These are phyloP conservation scores for Timema cristinae DNA, from an alignment of 2,888 invertebrate genomes.

Conservation along the genomic window DNA sequence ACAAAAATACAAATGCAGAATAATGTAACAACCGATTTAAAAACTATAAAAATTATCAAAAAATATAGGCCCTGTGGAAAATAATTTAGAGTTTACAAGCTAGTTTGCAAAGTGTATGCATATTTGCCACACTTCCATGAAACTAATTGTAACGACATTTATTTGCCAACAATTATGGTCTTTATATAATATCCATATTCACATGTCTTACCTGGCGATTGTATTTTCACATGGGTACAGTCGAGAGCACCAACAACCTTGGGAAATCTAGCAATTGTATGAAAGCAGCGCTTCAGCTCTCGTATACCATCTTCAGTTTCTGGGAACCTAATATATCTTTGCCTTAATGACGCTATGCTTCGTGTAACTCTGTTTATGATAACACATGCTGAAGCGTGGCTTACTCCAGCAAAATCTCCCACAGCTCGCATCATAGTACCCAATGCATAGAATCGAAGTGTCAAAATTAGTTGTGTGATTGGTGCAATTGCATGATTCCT, in stretches of 20 bases:
- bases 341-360: constrained; percentile 8
- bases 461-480: constrained; percentile 13
- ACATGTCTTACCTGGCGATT: constrained; percentile 10
- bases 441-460: constrained; percentile 17
- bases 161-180: not conserved
- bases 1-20: not conserved
- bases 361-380: constrained; percentile 12
- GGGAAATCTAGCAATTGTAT: not conserved
- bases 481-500: constrained; percentile 14
- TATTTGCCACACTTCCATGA: too few relatives aligned
- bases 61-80: too few relatives aligned
- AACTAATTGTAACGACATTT: not conserved
- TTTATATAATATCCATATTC: not conserved
- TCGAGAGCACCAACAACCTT: constrained; percentile 15
- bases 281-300: not conserved
- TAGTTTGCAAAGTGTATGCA: too few relatives aligned
- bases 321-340: constrained; percentile 6
- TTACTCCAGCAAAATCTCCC: constrained; percentile 17
- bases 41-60: too few relatives aligned
- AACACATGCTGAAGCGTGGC: not conserved
- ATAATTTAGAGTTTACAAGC: too few relatives aligned
- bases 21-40: not conserved
- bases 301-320: not conserved
- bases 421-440: not conserved
- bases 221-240: constrained; percentile 19